Percentiles rank a stretch among this genome's conserved stretches.
Conservation (phyloP, 2,113 vertebrate genomes). For the Cebus imitator region DNA sequence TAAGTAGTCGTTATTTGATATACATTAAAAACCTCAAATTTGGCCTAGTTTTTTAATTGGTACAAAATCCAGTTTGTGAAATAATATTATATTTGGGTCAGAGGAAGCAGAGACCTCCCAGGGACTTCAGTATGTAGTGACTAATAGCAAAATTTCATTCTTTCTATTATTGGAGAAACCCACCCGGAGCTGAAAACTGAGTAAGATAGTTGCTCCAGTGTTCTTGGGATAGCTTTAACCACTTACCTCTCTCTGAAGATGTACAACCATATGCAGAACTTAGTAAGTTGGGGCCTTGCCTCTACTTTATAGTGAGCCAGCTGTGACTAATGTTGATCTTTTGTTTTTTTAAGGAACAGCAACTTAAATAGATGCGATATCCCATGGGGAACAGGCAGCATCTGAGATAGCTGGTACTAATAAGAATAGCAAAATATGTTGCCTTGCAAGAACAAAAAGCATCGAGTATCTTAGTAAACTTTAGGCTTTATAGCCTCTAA, state of each 20-base stretch:
- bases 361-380: not conserved
- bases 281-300: not conserved
- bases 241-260: not conserved
- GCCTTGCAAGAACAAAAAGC: not conserved
- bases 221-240: not conserved
- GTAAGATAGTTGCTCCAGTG: not conserved
- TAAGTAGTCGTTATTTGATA: constrained; percentile 10
- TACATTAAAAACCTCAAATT: constrained; percentile 6
- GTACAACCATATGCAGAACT: not conserved
- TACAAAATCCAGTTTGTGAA: not conserved
- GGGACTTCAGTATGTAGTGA: not conserved
- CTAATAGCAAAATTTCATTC: not conserved
- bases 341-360: not conserved
- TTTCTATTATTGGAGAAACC: not conserved
- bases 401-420: not conserved
- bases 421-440: not conserved
- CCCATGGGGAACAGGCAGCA: not conserved
- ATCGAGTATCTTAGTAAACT: not conserved
- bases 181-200: not conserved
- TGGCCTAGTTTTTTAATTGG: not conserved
- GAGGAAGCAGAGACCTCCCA: not conserved
- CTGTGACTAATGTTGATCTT: not conserved
- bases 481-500: not conserved
- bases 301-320: not conserved
- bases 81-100: not conserved